Percentiles rank a stretch among this genome's conserved stretches.
These are phyloP conservation scores for Eurytoma californica DNA, from an alignment of 2,888 invertebrate genomes.

Conservation along the genomic window DNA sequence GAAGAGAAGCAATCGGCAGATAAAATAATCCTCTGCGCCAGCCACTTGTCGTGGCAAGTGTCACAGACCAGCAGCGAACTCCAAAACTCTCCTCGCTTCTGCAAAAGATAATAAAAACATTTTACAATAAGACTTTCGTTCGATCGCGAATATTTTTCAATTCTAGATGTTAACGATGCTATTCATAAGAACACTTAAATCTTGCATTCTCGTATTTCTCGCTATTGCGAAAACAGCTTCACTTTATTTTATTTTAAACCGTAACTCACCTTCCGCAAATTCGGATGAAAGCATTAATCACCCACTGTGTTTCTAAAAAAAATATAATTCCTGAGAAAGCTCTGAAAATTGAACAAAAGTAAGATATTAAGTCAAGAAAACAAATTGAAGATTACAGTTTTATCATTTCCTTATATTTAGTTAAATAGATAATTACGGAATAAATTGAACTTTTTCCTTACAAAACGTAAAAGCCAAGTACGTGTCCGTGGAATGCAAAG, in stretches of 20 bases:
- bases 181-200: too few relatives aligned
- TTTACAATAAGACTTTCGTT: not conserved
- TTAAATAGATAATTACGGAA: constrained; percentile 62
- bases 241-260: not conserved
- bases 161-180: too few relatives aligned
- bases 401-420: not conserved
- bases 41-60: constrained; percentile 72
- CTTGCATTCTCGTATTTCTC: too few relatives aligned
- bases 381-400: not conserved
- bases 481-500: constrained; percentile 79
- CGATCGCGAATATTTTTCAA: not conserved
- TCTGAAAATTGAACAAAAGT: constrained; percentile 73
- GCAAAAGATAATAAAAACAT: constrained; percentile 38
- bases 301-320: constrained; percentile 81
- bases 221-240: too few relatives aligned
- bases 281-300: constrained; percentile 68
- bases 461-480: constrained; percentile 80
- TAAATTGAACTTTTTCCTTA: constrained; percentile 75
- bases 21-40: constrained; percentile 75
- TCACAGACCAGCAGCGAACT: constrained; percentile 73
- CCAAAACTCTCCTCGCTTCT: constrained; percentile 75
- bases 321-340: constrained; percentile 78
- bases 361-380: not conserved
- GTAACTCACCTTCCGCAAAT: constrained; percentile 21
- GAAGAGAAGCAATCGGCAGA: constrained; percentile 70